Percentiles rank a stretch among this genome's conserved stretches.
phyloP scores from a whole-genome alignment of 2,888 invertebrate species.

The Mechanitis mazaeus region DNA sequence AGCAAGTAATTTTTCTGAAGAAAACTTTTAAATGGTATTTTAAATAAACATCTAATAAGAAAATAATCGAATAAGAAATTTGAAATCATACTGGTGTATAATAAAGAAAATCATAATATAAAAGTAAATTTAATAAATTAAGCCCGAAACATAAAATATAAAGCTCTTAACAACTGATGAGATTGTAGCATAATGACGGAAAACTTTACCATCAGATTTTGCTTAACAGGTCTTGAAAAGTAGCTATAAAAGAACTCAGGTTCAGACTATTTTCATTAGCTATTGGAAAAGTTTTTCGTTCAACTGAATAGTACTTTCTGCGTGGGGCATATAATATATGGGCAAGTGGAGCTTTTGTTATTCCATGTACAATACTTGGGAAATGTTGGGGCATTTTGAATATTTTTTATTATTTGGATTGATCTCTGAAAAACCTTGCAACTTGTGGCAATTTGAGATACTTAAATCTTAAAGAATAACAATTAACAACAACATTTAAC shows the following conservation, averaged over 20 bases:
- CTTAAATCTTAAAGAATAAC: no score
- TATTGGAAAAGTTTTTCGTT: conserved; percentile 68
- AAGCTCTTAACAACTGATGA: no score
- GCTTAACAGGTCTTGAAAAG: conserved; percentile 1
- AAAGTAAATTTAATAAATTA: no score
- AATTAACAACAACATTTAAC: no score
- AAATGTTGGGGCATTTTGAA: conserved; percentile 45
- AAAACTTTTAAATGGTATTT: no score
- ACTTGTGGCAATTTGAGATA: background rate
- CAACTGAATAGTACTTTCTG: conserved; percentile 57
- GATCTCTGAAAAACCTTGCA: conserved; percentile 10
- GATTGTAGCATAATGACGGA: no score
- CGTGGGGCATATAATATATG: conserved; percentile 57
- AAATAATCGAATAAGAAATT: no score
- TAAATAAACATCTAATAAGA: no score
- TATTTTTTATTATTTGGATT: conserved; percentile 42
- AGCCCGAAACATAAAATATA: no score
- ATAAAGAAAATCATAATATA: no score
- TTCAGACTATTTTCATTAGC: conserved; percentile 60
- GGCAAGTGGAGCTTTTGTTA: conserved; percentile 59
- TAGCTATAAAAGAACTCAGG: conserved; percentile 33
- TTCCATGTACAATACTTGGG: conserved; percentile 56
- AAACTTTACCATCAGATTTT: background rate
- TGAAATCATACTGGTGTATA: no score
- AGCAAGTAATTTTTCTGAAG: no score